Evolutionary conservation across 2,797 vertebrate genomes (phyloP), one percentile per base, ranked within the genome.

Genomic region (Nasua narica): DNA sequence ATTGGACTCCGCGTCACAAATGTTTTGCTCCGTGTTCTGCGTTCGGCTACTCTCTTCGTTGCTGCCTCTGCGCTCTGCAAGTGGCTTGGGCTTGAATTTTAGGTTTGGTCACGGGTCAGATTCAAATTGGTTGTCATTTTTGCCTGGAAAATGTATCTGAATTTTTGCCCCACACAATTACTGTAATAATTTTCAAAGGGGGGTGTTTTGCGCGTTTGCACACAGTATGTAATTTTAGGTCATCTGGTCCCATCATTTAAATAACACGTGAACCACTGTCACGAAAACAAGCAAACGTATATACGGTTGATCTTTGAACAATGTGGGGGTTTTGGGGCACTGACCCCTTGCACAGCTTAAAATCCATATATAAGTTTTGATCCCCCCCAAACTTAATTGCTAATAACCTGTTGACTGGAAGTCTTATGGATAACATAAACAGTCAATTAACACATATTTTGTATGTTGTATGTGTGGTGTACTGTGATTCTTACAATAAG

Each of bases 121-220:
- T 92, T 87, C 81, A 69, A 67, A 69, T 81, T 76, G 54, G 23
- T 92, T 90, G 2, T 21, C 35, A 46, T 48, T 50, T 97, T 82
- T 74, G 37, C 60, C 65, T 94, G 27, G 56, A 92, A 90, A 78
- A 62, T 50, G 2, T 40, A 25, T 91, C 91, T 21, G 91, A 76
- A 70, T 70, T 97, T 95, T 91, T 92, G 3, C 69, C 15, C 54
- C 69, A 29, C 14, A 32, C 85, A 77, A 67, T 88, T 86, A 78
- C 37, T 93, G 35, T 35, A 23, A 70, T 82, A 94, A 74, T 23
- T 95, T 95, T 97, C 82, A 48, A 81, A 93, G 88, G 79, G 43
- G 78, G 14, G 5, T 70, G 15, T 72, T 91, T 87, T 97, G 25
- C 79, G 92, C 88, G 69, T 25, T 87, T 78, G 32, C 84, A 3